Evolutionary conservation across 2,888 invertebrate genomes (phyloP), one percentile per base, ranked within the genome.

Genomic region (Oxycera nigricornis): DNA sequence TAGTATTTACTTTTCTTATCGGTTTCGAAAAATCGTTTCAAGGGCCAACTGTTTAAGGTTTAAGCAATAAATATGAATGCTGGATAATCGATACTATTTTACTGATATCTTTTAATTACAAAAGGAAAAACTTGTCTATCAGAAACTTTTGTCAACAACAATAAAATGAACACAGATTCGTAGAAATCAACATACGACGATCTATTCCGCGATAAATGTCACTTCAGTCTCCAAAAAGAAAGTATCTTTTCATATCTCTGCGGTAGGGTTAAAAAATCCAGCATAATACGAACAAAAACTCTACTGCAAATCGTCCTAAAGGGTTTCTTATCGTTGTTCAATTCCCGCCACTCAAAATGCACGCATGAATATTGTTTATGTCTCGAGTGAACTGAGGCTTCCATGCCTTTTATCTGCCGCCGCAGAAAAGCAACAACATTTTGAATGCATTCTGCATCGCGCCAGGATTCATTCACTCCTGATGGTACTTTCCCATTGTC

Each of bases 321-420:
- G 30, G 24, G 59, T 30, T 65, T 24, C 39, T 62, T 20, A 39
- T 24, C 24, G 65, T 26, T 65, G 65, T 65, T 65, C 65, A 39
- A 65, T 65, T 65, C 65, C 65, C 65, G 65, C 39, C 65, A 65
- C 39, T 65, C 24, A 6, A 65, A 20, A 41, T 24, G 59, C 59
- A 14, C 24, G 24, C 55, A 55, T 14, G 30, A 20, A 28, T 17
- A 59, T 59, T 65, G 65, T 65, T 65, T 65, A 65, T 39, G 65
- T 65, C 39, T 65, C 39, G 65, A 41, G 35, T 41, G 22, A 24
- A 26, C 11, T 22, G 55, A 46, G 46, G 46, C 17, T 14, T 46
- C 3, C 3, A 46, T n/a, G 52, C 22, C 62, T 65, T 65, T 65
- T 65, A 65, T 65, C 65, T 65, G 41, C 35, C 35, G 59, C n/a